Conservation (phyloP, 2,797 vertebrate species). For the Cetoscarus ocellatus region DNA sequence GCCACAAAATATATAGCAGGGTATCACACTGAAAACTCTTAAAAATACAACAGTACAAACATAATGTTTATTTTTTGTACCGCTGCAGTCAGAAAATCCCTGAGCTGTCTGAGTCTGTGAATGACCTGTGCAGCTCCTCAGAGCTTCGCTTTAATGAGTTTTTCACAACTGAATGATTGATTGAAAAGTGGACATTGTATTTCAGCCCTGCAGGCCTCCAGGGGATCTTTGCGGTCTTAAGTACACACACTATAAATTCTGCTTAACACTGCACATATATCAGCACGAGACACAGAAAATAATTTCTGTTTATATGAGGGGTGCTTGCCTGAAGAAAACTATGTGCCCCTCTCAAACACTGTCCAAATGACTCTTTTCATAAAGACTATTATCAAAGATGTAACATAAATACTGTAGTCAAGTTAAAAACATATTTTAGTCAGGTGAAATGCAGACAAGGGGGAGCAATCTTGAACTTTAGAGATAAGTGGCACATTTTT, state of each 20-base stretch:
- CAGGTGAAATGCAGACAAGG: too few relatives aligned
- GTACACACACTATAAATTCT: constrained; percentile 3
- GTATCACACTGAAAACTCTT: too few relatives aligned
- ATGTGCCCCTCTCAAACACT: background rate
- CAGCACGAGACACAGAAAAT: background rate
- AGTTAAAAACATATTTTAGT: too few relatives aligned
- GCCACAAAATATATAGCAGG: too few relatives aligned
- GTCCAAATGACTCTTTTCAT: background rate
- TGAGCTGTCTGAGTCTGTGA: constrained; percentile 10
- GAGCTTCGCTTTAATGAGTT: constrained; percentile 17
- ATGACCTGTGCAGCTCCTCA: constrained; percentile 4
- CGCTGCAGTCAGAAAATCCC: constrained; percentile 3
- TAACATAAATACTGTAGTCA: too few relatives aligned
- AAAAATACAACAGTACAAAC: background rate
- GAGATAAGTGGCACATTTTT: too few relatives aligned
- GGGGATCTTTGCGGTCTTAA: background rate
- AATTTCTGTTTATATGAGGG: background rate
- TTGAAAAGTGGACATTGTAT: constrained; percentile 10
- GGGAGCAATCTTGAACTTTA: too few relatives aligned
- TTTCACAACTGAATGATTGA: constrained; percentile 9
- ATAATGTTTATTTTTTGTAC: background rate
- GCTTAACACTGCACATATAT: constrained; percentile 2
- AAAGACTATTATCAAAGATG: too few relatives aligned
- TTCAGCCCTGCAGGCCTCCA: background rate
- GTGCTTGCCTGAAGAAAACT: background rate